phyloP scores from a whole-genome alignment of 2,113 vertebrate genomes.

The Monarcha castaneiventris region DNA sequence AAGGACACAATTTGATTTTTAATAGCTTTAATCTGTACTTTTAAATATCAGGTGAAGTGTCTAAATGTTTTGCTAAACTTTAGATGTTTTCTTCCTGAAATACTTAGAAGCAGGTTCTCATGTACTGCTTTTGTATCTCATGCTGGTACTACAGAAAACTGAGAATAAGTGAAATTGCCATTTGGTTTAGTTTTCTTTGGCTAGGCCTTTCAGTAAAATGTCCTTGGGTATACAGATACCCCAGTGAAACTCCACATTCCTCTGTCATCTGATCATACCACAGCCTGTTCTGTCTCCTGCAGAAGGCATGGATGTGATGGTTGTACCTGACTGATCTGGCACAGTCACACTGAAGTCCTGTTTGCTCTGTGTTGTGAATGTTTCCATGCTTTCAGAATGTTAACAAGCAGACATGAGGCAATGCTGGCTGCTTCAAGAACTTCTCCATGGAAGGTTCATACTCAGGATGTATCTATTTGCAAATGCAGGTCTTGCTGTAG shows the following conservation, averaged over 20 bases:
- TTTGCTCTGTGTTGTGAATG: background rate
- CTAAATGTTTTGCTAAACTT: background rate
- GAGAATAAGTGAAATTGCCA: background rate
- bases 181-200: background rate
- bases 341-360: background rate
- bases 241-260: background rate
- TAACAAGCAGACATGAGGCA: background rate
- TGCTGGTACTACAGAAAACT: background rate
- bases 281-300: background rate
- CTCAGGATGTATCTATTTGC: background rate
- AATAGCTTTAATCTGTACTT: background rate
- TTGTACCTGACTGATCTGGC: background rate
- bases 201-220: background rate
- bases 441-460: background rate
- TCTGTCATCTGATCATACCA: background rate
- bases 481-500: background rate
- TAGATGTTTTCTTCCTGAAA: background rate
- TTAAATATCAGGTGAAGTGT: background rate
- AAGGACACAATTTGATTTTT: background rate
- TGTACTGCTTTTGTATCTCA: background rate
- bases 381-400: background rate
- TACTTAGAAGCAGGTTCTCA: background rate
- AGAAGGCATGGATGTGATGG: background rate
- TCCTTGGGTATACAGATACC: background rate
- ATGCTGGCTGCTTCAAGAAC: background rate